Conservation (phyloP, 2,888 invertebrate genomes). For the Drosophila borealis region DNA sequence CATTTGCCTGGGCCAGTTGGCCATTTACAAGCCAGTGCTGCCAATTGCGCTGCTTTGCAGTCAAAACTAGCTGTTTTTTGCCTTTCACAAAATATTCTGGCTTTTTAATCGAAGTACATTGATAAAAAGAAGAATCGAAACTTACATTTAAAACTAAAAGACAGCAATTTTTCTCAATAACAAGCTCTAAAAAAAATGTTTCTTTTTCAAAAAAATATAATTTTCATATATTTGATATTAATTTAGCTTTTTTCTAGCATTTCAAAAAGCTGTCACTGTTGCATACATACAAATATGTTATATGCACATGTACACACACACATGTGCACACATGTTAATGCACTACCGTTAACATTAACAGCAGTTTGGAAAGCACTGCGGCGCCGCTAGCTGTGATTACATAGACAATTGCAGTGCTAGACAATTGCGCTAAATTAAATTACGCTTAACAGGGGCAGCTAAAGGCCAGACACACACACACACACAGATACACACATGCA, state of each 20-base stretch:
- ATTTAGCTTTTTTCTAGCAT: not conserved
- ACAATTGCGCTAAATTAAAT: slow-evolving; percentile 71
- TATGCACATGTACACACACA: slow-evolving; percentile 3
- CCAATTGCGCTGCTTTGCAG: not conserved
- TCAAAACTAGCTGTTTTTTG: slow-evolving; percentile 2
- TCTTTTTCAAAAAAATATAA: no score
- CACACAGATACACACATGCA: slow-evolving; percentile 9
- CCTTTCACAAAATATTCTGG: not conserved
- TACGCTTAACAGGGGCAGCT: slow-evolving; percentile 65
- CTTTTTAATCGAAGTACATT: no score
- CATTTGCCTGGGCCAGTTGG: slow-evolving; percentile 53
- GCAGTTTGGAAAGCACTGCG: slow-evolving; percentile 45
- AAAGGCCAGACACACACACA: slow-evolving; percentile 57
- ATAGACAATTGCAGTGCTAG: slow-evolving; percentile 61
- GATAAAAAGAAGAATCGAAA: no score
- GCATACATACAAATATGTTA: slow-evolving; percentile 5
- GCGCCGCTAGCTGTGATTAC: slow-evolving; percentile 40
- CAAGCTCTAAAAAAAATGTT: no score
- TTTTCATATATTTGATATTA: no score
- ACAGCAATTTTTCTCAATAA: no score
- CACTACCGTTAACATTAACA: slow-evolving; percentile 50
- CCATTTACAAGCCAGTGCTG: slow-evolving; percentile 23
- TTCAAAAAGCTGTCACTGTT: not conserved
- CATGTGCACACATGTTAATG: slow-evolving; percentile 16
- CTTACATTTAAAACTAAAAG: no score